phyloP scores from a whole-genome alignment of 2,888 invertebrate species.

The Dysmachus trigonus region DNA sequence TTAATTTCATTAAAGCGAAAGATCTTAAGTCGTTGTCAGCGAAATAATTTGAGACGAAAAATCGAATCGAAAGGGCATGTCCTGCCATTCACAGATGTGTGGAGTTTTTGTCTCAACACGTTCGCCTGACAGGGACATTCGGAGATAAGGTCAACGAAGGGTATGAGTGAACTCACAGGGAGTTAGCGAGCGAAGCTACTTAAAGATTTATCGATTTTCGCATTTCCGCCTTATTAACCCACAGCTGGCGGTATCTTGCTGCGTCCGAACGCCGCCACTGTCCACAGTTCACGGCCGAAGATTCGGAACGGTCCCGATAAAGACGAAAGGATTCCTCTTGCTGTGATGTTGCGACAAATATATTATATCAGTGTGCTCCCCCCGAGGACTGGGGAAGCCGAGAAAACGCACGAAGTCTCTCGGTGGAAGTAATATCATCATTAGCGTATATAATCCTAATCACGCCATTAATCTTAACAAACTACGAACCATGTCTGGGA shows the following conservation, averaged over 20 bases:
- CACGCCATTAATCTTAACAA: conserved; percentile 36
- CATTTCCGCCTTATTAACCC: conserved; percentile 21
- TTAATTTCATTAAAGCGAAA: neutral
- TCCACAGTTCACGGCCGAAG: neutral
- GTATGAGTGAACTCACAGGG: neutral
- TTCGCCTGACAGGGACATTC: neutral
- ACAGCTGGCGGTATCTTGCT: neutral
- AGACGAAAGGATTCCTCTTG: neutral
- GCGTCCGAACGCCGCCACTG: neutral
- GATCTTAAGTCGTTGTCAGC: neutral
- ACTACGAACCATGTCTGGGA: conserved; percentile 41
- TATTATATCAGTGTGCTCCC: neutral
- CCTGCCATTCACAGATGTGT: neutral
- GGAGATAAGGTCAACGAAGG: neutral
- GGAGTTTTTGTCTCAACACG: neutral
- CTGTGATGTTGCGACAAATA: neutral
- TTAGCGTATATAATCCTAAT: conserved; percentile 41
- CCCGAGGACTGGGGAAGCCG: too few relatives aligned
- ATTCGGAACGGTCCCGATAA: neutral
- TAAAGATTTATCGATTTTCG: conserved; percentile 15
- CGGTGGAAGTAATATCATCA: conserved; percentile 35
- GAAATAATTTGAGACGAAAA: neutral
- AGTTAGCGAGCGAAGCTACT: neutral
- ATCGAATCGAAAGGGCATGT: neutral
- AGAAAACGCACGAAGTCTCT: neutral